phyloP scores from a whole-genome alignment of 2,888 invertebrate species.

The Nebria salina region DNA sequence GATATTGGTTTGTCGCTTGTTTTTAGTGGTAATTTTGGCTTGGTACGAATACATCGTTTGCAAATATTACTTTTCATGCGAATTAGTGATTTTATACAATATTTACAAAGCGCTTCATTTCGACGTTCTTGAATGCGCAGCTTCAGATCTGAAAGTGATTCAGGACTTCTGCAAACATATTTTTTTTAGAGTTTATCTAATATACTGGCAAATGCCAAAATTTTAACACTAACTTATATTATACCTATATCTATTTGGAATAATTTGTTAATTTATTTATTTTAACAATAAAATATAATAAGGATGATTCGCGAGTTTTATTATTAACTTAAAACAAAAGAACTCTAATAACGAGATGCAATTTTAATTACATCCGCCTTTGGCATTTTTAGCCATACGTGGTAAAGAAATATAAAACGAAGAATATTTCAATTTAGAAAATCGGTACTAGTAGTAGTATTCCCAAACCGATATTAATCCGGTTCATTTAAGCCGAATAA shows the following conservation, averaged over 20 bases:
- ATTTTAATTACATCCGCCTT: too few relatives aligned
- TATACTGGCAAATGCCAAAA: too few relatives aligned
- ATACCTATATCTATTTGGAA: too few relatives aligned
- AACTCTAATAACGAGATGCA: too few relatives aligned
- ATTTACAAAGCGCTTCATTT: conserved; percentile 31
- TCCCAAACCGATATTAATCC: background rate
- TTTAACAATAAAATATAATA: too few relatives aligned
- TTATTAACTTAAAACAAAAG: too few relatives aligned
- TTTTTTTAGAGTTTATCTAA: conserved; percentile 5
- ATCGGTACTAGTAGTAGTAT: background rate
- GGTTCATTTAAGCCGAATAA: background rate
- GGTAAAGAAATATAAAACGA: too few relatives aligned
- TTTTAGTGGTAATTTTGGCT: background rate
- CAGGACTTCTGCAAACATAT: conserved; percentile 22
- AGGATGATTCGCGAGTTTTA: too few relatives aligned
- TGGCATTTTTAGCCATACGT: too few relatives aligned
- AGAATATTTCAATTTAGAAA: background rate
- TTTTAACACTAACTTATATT: too few relatives aligned
- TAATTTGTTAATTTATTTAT: too few relatives aligned
- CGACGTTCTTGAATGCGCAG: conserved; percentile 23
- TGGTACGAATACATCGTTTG: conserved; percentile 22
- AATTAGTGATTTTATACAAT: conserved; percentile 27
- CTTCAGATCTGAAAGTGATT: conserved; percentile 19
- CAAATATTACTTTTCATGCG: conserved; percentile 33
- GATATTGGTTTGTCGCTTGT: background rate